Base-by-base conservation (phyloP, 1,140 invertebrate species). In the Aricia agestis region DNA sequence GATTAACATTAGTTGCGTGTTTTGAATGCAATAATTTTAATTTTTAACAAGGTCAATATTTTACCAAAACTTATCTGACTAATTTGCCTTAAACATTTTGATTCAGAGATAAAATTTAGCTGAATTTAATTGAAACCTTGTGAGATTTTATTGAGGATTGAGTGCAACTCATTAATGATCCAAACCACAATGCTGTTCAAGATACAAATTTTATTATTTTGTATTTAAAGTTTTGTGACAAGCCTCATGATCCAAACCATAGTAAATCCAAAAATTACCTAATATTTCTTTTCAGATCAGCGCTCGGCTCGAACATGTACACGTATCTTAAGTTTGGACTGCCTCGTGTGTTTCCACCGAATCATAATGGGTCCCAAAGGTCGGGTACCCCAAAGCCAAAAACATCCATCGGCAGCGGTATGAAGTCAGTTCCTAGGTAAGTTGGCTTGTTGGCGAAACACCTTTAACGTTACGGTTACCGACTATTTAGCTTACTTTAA, bases 271-370 rank as follows among this genome's bases (percentile, higher is more conserved):
- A 36, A 36, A 2, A 36, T 36, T 36, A 36, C 36, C 25, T 25
- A 25, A 36, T 5, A 9, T 36, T 36, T 9, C 15, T 25, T 78
- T 80, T 59, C 77, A 96, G 95, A 86, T 95, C 95, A 52, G 95
- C 97, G 0, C 90, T 98, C 57, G 96, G 96, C 17, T 95, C 95
- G 10, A 98, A 98, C 82, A 98, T 98, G 92, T 97, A 97, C 86
- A 97, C 97, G 3, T 98, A 98, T 90, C 92, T 98, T 31, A 98
- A 98, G 86, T 98, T 98, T 80, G 98, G 98, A 2, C 89, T 98
- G 63, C 98, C 98, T 0, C 93, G 98, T 45, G 97, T 98, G 0
- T 95, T 98, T 83, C 97, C 97, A 19, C 97, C 97, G 0, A 95
- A 94, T 71, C 93, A 94, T 65, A 93, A 93, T 78, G 93, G 94